Evolutionary conservation across 2,888 invertebrate genomes (phyloP), one percentile per base, ranked within the genome.

Genomic region (Microchrysa polita): DNA sequence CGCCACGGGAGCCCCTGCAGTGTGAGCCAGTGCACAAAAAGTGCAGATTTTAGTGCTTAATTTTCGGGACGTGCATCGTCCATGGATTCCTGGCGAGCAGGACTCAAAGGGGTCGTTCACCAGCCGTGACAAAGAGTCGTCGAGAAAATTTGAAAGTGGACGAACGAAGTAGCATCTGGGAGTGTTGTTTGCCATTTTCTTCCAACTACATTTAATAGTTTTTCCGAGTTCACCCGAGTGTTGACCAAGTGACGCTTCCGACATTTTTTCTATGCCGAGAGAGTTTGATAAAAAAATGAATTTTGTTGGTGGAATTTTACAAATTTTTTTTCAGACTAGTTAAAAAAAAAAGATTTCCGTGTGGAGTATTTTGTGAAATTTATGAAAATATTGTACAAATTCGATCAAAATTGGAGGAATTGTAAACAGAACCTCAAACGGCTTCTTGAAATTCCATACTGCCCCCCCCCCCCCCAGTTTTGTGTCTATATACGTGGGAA

Each of bases 231-330:
- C n/a, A 10, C 14, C 60, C n/a, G 16, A 27, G 23, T 7, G n/a
- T 14, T 63, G 5, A 48, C n/a, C n/a, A n/a, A 67, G 67, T 67
- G 67, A 67, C 67, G 55, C 34, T 67, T 67, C 67, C 67, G 67
- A 67, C 67, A 67, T 67, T 67, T 67, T 67, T 53, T 67, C 34
- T 7, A n/a, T 48, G 7, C 5, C 22, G 55, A 0, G 12, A 53
- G n/a, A 53, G 12, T 14, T 16, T 55, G 10, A 20, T 10, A 5
- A 52, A 52, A n/a, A 20, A 16, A 1, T 42, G 40, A 42, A 59
- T 27, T n/a, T n/a, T n/a, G n/a, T n/a, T n/a, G n/a, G n/a, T n/a
- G n/a, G 22, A 34, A 34, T 34, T 34, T 34, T 34, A 34, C 27
- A 34, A 34, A 34, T 2, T 2, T 7, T 34, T 34, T 2, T 34